A percentile compares a stretch with the other conserved stretches of the same genome.
These are phyloP conservation scores for Ceratina japonica DNA, from an alignment of 1,140 invertebrate genomes.

Conservation along the genomic window DNA sequence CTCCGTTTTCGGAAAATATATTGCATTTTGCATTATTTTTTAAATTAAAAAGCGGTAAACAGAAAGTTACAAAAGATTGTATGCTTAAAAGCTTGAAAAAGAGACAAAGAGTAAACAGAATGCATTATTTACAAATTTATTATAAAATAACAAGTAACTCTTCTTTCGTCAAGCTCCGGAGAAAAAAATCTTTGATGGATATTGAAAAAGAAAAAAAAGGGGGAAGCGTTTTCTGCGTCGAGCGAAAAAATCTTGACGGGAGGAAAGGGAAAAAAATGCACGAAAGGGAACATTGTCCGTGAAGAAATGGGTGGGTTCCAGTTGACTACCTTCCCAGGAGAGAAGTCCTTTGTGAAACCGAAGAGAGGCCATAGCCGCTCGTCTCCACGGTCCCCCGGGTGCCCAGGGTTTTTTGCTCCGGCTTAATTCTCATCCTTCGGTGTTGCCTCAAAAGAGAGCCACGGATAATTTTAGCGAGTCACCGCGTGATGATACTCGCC, in stretches of 20 bases:
- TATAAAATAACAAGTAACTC: background rate
- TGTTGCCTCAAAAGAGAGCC: slow-evolving; percentile 27
- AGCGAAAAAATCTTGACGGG: background rate
- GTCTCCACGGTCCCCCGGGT: slow-evolving; percentile 8
- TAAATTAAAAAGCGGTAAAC: too few species aligned
- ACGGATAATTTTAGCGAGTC: slow-evolving; percentile 64
- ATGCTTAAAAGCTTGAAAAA: too few species aligned
- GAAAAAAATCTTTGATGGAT: background rate
- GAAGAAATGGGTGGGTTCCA: slow-evolving; percentile 39
- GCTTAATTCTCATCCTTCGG: slow-evolving; percentile 43
- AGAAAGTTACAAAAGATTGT: too few species aligned
- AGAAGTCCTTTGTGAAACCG: slow-evolving; percentile 48
- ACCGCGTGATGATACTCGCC: slow-evolving; percentile 61
- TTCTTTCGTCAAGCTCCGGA: background rate
- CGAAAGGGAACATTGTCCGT: slow-evolving; percentile 38
- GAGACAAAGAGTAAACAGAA: background rate
- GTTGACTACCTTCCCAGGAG: slow-evolving; percentile 35
- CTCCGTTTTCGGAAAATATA: too few species aligned
- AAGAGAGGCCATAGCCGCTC: slow-evolving; percentile 15
- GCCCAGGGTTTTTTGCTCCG: slow-evolving; percentile 34
- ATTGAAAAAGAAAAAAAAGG: background rate
- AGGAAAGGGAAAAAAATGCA: background rate
- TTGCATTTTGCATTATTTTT: too few species aligned
- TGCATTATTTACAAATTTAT: background rate
- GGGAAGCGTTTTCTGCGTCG: background rate